Evolutionary conservation across 2,113 vertebrate species (phyloP), one percentile per base, ranked within the genome.

Genomic region (Conger conger): DNA sequence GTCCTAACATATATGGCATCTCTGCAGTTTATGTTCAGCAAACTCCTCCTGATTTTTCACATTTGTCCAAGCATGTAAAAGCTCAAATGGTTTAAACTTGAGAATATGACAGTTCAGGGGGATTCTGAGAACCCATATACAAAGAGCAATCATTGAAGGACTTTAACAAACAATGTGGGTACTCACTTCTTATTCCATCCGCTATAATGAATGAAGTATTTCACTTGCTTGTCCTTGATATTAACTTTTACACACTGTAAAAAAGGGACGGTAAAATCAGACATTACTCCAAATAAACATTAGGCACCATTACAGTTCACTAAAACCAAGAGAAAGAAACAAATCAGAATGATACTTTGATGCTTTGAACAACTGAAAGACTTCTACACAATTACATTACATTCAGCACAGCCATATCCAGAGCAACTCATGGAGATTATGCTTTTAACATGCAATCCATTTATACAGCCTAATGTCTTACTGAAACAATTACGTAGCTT

Each of bases 131-230:
- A 68, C 23, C 20, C 60, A n/a, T 27, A n/a, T n/a, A 68, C 18
- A n/a, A 68, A 83, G 30, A 54, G 30, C 42, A 2, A 17, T 15
- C 42, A 2, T 27, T 30, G 8, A 15, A 63, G 50, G 16, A 77
- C 9, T n/a, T n/a, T n/a, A 80, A n/a, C 3, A 3, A 17, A 77
- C 73, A 80, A 37, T 20, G 23, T n/a, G 9, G 63, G 87, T 86
- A 97, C 98, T 98, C 94, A 99, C 98, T 99, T 99, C 91, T 99
- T 99, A 94, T 99, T 99, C 98, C 98, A 99, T 68, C 98, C 98
- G 89, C 98, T 99, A 94, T 99, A 99, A 96, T 99, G 98, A 96
- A 99, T 99, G 38, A 99, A 99, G 93, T 99, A 99, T 91, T 99
- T 99, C 93, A 99, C 98, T 94, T 99, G 98, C 92, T 99, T 99